A percentile compares a stretch with the other conserved stretches of the same genome.
Evolutionary conservation across 1,140 invertebrate genomes (phyloP).

Genomic region (Odontomachus brunneus): DNA sequence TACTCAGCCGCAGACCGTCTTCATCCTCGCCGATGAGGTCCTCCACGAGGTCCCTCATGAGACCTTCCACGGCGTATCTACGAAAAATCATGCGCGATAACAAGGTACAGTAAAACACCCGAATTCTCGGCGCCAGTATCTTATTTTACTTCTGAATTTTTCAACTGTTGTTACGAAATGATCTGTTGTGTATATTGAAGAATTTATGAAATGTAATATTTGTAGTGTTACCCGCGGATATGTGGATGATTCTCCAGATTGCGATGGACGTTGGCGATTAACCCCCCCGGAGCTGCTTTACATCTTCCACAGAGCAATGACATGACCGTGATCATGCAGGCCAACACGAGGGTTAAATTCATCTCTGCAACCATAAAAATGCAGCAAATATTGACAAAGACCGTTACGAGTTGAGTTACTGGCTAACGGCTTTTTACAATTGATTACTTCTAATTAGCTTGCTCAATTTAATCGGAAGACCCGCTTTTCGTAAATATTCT

Average conservation of each 20-base stretch:
- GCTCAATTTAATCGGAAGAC: neutral
- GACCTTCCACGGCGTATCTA: constrained; percentile 77
- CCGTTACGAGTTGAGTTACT: neutral
- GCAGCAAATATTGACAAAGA: neutral
- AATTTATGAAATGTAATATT: neutral
- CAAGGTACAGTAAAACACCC: neutral
- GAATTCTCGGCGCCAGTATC: neutral
- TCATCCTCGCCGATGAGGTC: constrained; percentile 85
- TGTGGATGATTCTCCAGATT: constrained; percentile 64
- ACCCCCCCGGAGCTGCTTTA: constrained; percentile 62
- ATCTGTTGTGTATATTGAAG: neutral
- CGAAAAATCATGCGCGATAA: neutral
- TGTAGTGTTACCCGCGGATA: constrained; percentile 64
- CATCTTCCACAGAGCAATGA: constrained; percentile 66
- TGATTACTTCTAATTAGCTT: neutral
- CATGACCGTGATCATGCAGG: constrained; percentile 53
- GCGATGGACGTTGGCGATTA: constrained; percentile 52
- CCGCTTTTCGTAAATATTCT: neutral
- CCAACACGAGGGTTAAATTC: constrained; percentile 57
- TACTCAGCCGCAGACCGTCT: constrained; percentile 86
- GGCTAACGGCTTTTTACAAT: neutral
- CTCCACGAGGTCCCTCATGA: constrained; percentile 76
- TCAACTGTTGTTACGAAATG: neutral
- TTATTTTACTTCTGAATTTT: neutral
- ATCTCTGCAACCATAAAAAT: constrained; percentile 57